Evolutionary conservation across 92 coral and sea anemone genomes (phyloP), one percentile per base, ranked within the genome.

Genomic region (Phymanthus crucifer): DNA sequence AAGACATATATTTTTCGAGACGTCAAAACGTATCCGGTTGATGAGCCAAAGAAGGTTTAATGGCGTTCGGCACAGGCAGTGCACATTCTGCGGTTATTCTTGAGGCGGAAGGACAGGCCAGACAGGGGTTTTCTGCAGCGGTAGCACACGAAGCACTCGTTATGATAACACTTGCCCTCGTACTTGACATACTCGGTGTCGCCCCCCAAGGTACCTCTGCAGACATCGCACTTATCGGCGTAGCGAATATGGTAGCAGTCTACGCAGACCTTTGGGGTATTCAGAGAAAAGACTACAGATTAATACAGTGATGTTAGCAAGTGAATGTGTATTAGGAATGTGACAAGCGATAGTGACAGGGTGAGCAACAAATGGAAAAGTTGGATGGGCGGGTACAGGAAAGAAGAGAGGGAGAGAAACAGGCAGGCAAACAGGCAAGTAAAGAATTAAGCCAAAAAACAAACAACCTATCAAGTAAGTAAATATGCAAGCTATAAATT

Each of bases 141-240:
- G 17, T 86, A 77, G 83, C 99, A 95, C n/a, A 92, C 88, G 88
- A 95, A 95, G 87, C 99, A 95, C 84, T 95, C 99, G n/a, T 94
- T 91, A 82, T 93, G 97, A 78, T 88, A 90, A 74, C 86, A 85
- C 77, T 93, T 88, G 72, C 93, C 99, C 70, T 91, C 99, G 47
- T 95, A 93, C 78, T 93, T 92, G 23, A 95, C 99, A 78, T 93
- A 95, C 92, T 95, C 94, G 88, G 93, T 94, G 80, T 91, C 93
- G 16, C 94, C 95, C 76, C 93, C 99, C 45, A 95, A 83, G 73
- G 88, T 82, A 61, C 87, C 40, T 71, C 87, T 72, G 74, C 99
- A 95, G 36, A 75, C 75, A 46, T 92, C 93, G 81, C 99, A 95
- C 57, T 79, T 86, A 88, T 95, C 90, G 73, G 99, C 99, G 52